Evolutionary conservation across 1,140 invertebrate species (phyloP), one percentile per base, ranked within the genome.

Genomic region (Aphaenogaster floridana): DNA sequence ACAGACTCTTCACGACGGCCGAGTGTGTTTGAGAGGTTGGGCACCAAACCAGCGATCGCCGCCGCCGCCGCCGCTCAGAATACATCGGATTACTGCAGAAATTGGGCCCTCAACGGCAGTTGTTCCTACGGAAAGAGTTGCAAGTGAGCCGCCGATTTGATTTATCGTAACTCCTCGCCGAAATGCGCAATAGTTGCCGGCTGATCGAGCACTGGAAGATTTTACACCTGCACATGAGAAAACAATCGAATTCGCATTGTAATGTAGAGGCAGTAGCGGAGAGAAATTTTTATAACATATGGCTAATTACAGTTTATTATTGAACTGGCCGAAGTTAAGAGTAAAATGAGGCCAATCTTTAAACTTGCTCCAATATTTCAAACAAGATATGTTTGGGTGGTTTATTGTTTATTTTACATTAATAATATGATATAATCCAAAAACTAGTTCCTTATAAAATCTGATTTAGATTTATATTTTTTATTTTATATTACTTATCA

Each of bases 21-120:
- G 88, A 97, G 97, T 96, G 97, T 98, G 88, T 98, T 97, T 95
- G 97, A 97, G 95, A 96, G 97, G 91, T 96, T 98, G 90, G 97
- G 97, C 87, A 97, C 97, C 52, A 97, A 97, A 94, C 97, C 97
- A 93, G 96, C 96, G 80, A 95, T 96, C 50, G 94, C 95, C 92
- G 93, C 94, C 54, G 45, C 68, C 52, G 39, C 68, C 68, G 28
- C 89, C 88, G 84, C 86, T 68, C 93, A 95, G 91, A 95, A 93
- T 91, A 92, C 92, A 36, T 93, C 94, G 92, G 96, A 97, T 95
- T 97, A 96, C 95, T 98, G 97, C 93, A 96, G 97, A 93, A 97
- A 97, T 95, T 97, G 97, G 97, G 96, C 97, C 74, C 96, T 97
- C 92, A 97, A 97, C 96, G 97, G 97, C 91, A 97, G 96, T 94